Evolutionary conservation across 2,113 vertebrate genomes (phyloP), one percentile per base, ranked within the genome.

Genomic region (Hippocampus comes): DNA sequence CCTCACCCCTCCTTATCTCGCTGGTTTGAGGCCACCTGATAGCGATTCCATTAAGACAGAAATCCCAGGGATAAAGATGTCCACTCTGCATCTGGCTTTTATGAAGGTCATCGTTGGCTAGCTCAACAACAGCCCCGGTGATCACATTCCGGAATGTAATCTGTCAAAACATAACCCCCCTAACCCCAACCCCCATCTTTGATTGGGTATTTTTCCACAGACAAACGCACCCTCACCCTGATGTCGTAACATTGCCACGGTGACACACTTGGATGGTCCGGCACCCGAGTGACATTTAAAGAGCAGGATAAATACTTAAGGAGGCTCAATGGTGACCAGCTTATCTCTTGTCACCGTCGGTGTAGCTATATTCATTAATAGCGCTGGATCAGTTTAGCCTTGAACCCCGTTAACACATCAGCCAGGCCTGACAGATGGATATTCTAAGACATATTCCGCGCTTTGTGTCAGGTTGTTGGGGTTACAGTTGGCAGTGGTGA

Each of bases 251-350:
- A 23, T 23, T 23, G 53, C 49, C 18, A 20, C 49, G 6, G 49
- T 8, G 49, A 55, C 21, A 17, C 51, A 17, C 51, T 55, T 55
- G 51, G n/a, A 21, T 21, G 51, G 20, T 9, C 20, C 9, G 18
- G 20, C 18, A n/a, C 51, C 20, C 20, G 18, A 18, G 8, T 55
- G 51, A 56, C 53, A 23, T 56, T 74, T 78, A 75, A 88, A 83
- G 82, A 89, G 83, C 82, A 67, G 68, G 66, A 84, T 53, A 89
- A 86, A 83, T 78, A 77, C 76, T 84, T 68, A 49, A 75, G 82
- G 77, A 77, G 78, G 66, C 66, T 49, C 78, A 70, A 55, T 77
- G 76, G 60, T 23, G 66, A 80, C 46, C 34, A 75, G 83, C 79
- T 86, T 81, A 84, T 78, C 25, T 81, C 70, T 75, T 60, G 38